Conservation (phyloP, 2,113 vertebrate species). For the Aptenodytes forsteri region DNA sequence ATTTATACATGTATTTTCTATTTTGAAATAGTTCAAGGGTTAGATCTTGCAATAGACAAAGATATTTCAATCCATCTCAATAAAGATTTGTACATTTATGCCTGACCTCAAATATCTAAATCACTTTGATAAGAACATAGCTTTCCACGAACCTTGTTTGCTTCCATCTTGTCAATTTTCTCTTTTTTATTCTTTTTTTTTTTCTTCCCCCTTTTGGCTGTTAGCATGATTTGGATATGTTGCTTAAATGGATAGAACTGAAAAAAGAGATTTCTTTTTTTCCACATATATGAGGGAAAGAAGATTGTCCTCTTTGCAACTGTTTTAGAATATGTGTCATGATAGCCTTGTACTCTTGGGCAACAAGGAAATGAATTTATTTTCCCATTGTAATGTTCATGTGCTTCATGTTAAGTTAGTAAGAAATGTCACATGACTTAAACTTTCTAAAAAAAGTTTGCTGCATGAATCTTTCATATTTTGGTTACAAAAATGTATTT, state of each 20-base stretch:
- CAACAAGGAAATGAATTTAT: neutral
- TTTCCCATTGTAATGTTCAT: neutral
- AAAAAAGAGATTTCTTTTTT: neutral
- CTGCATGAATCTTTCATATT: neutral
- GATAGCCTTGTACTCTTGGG: neutral
- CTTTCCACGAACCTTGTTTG: neutral
- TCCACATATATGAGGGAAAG: neutral
- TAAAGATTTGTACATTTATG: neutral
- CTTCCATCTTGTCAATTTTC: neutral
- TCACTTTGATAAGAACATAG: neutral
- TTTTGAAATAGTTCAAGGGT: neutral
- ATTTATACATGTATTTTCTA: neutral
- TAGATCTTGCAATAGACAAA: neutral
- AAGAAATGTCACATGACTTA: neutral
- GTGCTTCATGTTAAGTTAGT: neutral
- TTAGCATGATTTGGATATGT: neutral
- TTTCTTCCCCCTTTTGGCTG: neutral
- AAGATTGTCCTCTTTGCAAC: neutral
- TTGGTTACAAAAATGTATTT: neutral
- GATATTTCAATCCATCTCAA: neutral
- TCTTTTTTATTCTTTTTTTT: neutral
- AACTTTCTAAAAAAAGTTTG: neutral
- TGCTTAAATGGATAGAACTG: neutral
- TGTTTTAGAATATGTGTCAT: neutral
- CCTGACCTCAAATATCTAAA: neutral